Evolutionary conservation across 2,888 invertebrate species (phyloP).

Genomic region (Endomychus coccineus): DNA sequence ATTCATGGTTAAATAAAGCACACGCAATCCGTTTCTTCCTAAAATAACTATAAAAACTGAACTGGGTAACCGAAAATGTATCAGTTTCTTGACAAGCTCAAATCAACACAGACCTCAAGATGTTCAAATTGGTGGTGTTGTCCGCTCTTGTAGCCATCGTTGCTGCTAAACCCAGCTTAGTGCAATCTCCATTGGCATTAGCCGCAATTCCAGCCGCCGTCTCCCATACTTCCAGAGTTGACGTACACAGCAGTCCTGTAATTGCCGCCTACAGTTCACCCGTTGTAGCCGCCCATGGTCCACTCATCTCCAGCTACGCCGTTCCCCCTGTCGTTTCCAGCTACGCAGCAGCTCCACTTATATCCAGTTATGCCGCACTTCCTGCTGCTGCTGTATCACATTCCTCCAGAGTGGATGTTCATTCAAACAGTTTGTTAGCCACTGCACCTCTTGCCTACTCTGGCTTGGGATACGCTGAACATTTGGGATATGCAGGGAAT

Average conservation of each 20-base stretch:
- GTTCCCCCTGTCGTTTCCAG: not conserved
- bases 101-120: constrained; percentile 27
- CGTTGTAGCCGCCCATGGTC: not conserved
- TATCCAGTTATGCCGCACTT: not conserved
- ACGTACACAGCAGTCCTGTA: constrained; percentile 2
- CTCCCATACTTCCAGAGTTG: constrained; percentile 4
- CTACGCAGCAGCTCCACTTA: no score
- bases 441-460: constrained; percentile 4
- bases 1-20: no score
- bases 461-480: no score
- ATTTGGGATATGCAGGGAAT: no score
- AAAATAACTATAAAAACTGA: no score
- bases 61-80: no score
- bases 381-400: constrained; percentile 32
- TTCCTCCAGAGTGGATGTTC: constrained; percentile 31
- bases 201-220: constrained; percentile 5
- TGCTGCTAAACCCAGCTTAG: constrained; percentile 41
- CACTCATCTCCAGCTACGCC: no score
- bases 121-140: constrained; percentile 54
- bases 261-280: constrained; percentile 3
- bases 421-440: constrained; percentile 30
- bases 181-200: no score
- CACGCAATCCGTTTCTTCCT: no score
- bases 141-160: constrained; percentile 52
- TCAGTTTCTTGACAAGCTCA: not conserved